Conservation (phyloP, 2,797 vertebrate genomes). For the Pristis pectinata region DNA sequence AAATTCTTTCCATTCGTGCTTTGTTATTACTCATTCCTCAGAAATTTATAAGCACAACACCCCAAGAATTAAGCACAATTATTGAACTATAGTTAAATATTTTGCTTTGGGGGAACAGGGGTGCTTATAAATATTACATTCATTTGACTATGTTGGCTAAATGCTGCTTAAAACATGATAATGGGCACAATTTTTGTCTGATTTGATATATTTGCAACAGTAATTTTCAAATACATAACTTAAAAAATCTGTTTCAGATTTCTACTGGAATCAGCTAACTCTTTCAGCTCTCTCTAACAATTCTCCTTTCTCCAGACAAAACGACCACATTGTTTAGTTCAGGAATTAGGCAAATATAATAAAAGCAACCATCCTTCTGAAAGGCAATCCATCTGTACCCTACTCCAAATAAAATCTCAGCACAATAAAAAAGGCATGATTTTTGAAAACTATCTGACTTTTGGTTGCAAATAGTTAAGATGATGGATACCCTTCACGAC, state of each 20-base stretch:
- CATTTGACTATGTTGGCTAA: neutral
- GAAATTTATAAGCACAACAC: neutral
- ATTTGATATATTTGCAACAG: conserved; percentile 1
- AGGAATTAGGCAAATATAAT: neutral
- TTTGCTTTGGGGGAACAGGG: neutral
- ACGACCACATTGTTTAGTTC: neutral
- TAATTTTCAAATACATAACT: neutral
- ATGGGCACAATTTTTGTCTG: neutral
- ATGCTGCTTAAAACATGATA: neutral
- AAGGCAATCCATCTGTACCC: neutral
- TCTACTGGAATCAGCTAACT: neutral
- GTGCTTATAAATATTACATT: neutral
- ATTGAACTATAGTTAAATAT: neutral
- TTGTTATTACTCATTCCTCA: neutral
- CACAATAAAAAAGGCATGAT: neutral
- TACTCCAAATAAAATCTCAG: neutral
- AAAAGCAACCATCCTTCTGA: neutral
- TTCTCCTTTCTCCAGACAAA: neutral
- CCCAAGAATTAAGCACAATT: neutral
- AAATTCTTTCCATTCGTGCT: neutral
- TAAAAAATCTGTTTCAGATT: neutral
- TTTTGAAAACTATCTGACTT: neutral
- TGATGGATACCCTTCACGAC: neutral
- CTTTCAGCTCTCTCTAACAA: too few species aligned
- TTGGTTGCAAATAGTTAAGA: neutral